Base-by-base conservation (phyloP, 2,888 invertebrate species). In the Dasysyrphus albostriatus region DNA sequence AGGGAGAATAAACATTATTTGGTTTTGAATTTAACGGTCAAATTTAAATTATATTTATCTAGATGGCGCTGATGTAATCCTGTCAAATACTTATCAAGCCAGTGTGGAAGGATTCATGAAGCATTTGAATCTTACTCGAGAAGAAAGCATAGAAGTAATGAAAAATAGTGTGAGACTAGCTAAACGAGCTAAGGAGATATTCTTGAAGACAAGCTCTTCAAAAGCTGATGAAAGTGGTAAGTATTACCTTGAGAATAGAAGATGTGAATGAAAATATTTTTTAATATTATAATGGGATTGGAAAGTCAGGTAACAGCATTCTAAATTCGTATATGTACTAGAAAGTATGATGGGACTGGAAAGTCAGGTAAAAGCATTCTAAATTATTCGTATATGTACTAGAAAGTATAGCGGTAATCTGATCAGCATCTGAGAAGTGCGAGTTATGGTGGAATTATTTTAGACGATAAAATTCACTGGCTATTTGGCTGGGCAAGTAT, bases 11-110 rank as follows among this genome's bases (percentile, higher is more conserved):
- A 5, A 12, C 16, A 44, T 47, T 9, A n/a, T 47, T 5, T 29
- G 29, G 37, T 72, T 81, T 87, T 47, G 54, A 87, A 87, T 72
- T 67, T 67, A 87, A 87, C 87, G 75, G 87, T 59, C 51, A 34
- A 44, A 19, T 37, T 69, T 51, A 34, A 70, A 56, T 73, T 67
- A 19, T 8, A 19, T 49, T 67, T 39, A 8, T 56, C 19, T 93
- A 95, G 97, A 96, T 90, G 98, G 98, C n/a, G 96, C 98, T n/a
- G 96, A 98, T 90, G 93, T 98, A 79, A 95, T 98, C 88, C 95
- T 96, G 90, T 97, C 97, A 39, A 96, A 96, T 90, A 97, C 97
- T 10, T 98, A 98, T 92, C 98, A 98, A 93, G 97, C 97, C 8
- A 96, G 96, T 37, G 93, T 96, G 65, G 94, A 94, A 72, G 96